phyloP scores from a whole-genome alignment of 1,140 invertebrate species.

The Amyelois transitella region DNA sequence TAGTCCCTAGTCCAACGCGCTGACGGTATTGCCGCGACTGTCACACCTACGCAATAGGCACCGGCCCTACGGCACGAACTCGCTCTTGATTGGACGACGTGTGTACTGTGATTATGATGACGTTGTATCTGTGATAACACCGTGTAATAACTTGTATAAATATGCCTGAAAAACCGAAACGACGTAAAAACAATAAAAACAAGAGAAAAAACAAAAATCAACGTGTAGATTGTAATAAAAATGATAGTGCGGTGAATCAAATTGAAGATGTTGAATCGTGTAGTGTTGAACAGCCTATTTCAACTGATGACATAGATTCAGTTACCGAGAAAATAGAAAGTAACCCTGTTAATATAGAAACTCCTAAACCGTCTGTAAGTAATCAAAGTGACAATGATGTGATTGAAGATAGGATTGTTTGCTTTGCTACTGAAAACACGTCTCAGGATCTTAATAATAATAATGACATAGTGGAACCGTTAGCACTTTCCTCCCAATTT shows the following conservation, averaged over 20 bases:
- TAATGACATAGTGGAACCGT: slow-evolving; percentile 12
- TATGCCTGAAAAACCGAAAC: slow-evolving; percentile 64
- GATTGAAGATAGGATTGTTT: neutral
- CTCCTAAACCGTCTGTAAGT: neutral
- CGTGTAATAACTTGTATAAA: slow-evolving; percentile 36
- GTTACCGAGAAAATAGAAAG: neutral
- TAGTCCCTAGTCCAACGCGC: slow-evolving; percentile 32
- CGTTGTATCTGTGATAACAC: slow-evolving; percentile 51
- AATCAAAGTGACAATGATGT: neutral
- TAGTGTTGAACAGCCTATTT: neutral
- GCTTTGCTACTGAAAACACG: neutral
- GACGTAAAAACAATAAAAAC: slow-evolving; percentile 66
- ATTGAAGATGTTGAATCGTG: slow-evolving; percentile 9
- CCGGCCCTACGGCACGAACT: slow-evolving; percentile 35
- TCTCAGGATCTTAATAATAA: slow-evolving; percentile 23
- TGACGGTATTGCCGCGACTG: slow-evolving; percentile 23
- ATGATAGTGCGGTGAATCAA: slow-evolving; percentile 26
- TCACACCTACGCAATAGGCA: slow-evolving; percentile 45
- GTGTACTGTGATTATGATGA: slow-evolving; percentile 43
- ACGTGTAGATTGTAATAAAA: slow-evolving; percentile 23
- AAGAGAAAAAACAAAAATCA: slow-evolving; percentile 60
- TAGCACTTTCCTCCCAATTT: neutral
- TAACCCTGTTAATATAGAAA: neutral
- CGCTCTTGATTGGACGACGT: slow-evolving; percentile 32
- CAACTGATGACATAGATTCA: slow-evolving; percentile 6